Percentiles rank a stretch among this genome's conserved stretches.
Conservation (phyloP, 2,113 vertebrate genomes). For the Stercorarius parasiticus region DNA sequence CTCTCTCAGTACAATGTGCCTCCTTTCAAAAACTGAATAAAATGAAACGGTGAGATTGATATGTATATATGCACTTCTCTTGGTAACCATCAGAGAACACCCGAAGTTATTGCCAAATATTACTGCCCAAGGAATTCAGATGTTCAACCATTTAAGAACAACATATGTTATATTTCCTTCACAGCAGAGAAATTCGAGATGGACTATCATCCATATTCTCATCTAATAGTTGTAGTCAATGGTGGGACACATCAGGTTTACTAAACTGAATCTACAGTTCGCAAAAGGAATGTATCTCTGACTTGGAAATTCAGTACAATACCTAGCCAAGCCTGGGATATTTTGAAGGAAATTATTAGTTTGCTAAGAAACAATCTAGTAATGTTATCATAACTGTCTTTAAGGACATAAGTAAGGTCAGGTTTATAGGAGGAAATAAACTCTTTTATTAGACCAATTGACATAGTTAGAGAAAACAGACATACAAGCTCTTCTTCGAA, state of each 20-base stretch:
- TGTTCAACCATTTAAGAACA: background rate
- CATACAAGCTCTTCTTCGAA: background rate
- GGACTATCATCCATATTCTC: background rate
- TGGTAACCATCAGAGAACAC: background rate
- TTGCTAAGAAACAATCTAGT: background rate
- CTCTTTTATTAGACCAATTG: background rate
- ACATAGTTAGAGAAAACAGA: background rate
- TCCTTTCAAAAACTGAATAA: slow-evolving; percentile 4
- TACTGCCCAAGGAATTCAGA: background rate
- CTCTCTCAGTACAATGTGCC: background rate
- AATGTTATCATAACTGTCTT: background rate
- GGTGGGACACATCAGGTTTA: background rate
- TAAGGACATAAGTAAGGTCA: background rate
- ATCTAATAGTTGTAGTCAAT: background rate
- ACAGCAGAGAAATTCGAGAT: background rate
- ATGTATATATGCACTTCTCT: background rate
- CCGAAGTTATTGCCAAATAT: background rate
- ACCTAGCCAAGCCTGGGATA: background rate
- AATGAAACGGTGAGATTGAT: background rate
- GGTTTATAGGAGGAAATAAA: background rate
- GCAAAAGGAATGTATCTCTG: background rate
- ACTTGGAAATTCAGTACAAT: background rate
- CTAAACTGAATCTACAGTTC: background rate
- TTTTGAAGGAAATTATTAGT: background rate
- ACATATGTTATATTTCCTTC: background rate